Evolutionary conservation across 2,888 invertebrate genomes (phyloP), one percentile per base, ranked within the genome.

Genomic region (Drosophila demipolita): DNA sequence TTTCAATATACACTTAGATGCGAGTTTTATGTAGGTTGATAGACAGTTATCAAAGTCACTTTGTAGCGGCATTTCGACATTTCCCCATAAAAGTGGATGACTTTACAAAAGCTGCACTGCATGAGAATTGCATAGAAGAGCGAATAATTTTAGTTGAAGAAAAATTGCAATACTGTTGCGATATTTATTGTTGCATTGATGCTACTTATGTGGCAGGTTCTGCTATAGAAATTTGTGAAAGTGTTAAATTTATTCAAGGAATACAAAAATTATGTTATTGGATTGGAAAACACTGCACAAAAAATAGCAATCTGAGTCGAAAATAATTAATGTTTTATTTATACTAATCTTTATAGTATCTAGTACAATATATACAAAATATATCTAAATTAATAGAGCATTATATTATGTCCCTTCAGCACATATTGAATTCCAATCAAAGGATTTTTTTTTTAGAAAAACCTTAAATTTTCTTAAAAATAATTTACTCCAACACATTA

Each of bases 1-100:
- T 75, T 85, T 71, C 78, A 76, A 87, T 87, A 71, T 74, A 65
- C 72, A 78, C 73, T 75, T 75, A 54, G 61, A 54, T 52, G 52
- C 55, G 75, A 64, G 73, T 79, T 69, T 66, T 54, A 65, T 58
- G 12, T 60, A 60, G 55, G 53, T 57, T 50, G 58, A 50, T 53
- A 45, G 67, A 67, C 55, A 45, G 61, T 55, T 52, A 42, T 38
- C 33, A 59, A 57, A 63, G 49, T 40, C 32, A 45, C 71, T 75
- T 62, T 70, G 26, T 65, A 59, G 12, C 57, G 54, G 35, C 61
- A 65, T 75, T 60, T 55, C 42, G 7, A 23, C 38, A 48, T 62
- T 23, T 23, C 6, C 59, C 29, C 59, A 48, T 45, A 45, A 71
- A 53, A 26, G 3, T 12, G 15, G n/a, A 38, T 29, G 36, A 49